Conservation (phyloP, 2,888 invertebrate genomes). For the Baronia brevicornis region DNA sequence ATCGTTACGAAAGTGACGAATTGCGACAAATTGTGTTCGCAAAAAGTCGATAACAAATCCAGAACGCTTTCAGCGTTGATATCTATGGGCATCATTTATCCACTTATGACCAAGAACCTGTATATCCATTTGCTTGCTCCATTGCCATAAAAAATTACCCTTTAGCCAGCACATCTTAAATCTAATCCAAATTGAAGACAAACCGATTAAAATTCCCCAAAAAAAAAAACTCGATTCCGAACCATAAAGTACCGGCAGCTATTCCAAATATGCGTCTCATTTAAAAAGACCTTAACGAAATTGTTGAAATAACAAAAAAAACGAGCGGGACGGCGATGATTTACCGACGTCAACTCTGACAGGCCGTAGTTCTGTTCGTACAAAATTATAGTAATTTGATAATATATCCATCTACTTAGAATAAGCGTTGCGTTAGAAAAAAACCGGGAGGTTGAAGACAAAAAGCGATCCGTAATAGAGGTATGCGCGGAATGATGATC, state of each 20-base stretch:
- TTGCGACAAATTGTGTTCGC: too few relatives aligned
- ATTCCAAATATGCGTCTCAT: constrained; percentile 65
- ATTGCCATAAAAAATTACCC: background rate
- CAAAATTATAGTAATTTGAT: constrained; percentile 73
- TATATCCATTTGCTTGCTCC: too few relatives aligned
- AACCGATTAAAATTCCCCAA: constrained; percentile 61
- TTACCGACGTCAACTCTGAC: constrained; percentile 71
- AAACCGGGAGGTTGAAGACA: constrained; percentile 20
- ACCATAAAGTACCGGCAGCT: constrained; percentile 63
- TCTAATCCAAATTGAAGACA: constrained; percentile 50
- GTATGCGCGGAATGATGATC: constrained; percentile 49
- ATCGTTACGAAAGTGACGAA: too few relatives aligned
- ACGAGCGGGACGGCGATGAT: constrained; percentile 67
- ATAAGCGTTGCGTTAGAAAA: constrained; percentile 52
- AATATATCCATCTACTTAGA: constrained; percentile 68
- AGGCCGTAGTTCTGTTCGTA: constrained; percentile 69
- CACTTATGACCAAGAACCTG: too few relatives aligned
- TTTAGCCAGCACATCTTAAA: constrained; percentile 17
- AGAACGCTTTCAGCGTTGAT: too few relatives aligned
- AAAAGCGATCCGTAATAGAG: constrained; percentile 47
- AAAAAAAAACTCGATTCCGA: constrained; percentile 51
- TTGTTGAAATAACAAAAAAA: constrained; percentile 58
- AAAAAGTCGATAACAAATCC: too few relatives aligned
- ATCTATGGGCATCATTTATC: too few relatives aligned
- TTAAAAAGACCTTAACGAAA: constrained; percentile 72